Evolutionary conservation across 1,140 invertebrate species (phyloP).

Genomic region (Diplogasteroides magnus): DNA sequence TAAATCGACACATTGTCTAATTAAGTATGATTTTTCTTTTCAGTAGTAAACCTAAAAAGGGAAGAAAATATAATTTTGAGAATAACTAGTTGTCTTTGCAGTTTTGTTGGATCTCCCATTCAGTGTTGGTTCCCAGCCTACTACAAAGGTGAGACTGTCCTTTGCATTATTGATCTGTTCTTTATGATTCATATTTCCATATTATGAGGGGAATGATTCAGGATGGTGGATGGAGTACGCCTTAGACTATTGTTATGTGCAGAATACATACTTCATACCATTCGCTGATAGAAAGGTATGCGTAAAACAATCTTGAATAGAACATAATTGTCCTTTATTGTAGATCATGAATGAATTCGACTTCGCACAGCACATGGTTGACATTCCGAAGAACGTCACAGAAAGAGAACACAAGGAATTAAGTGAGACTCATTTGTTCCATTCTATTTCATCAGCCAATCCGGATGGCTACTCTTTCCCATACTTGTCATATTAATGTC

Average conservation of each 20-base stretch:
- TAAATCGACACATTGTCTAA: too few relatives aligned
- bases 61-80: too few relatives aligned
- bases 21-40: too few relatives aligned
- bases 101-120: conserved; percentile 50
- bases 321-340: conserved; percentile 4
- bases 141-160: conserved; percentile 40
- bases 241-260: conserved; percentile 54
- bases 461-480: too few relatives aligned
- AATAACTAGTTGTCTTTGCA: conserved; percentile 16
- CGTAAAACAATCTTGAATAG: not conserved
- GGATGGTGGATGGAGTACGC: conserved; percentile 55
- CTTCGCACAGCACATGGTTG: conserved; percentile 44
- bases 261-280: conserved; percentile 54
- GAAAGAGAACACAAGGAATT: conserved; percentile 50
- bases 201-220: too few relatives aligned
- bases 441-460: too few relatives aligned
- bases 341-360: conserved; percentile 50
- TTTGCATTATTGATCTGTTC: too few relatives aligned
- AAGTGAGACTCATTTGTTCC: conserved; percentile 23
- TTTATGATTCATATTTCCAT: too few relatives aligned
- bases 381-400: conserved; percentile 47
- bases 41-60: too few relatives aligned
- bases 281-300: conserved; percentile 40
- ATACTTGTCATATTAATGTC: too few relatives aligned
- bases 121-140: conserved; percentile 56